phyloP scores from a whole-genome alignment of 2,888 invertebrate genomes.

The Glyphotaelius pellucidus region DNA sequence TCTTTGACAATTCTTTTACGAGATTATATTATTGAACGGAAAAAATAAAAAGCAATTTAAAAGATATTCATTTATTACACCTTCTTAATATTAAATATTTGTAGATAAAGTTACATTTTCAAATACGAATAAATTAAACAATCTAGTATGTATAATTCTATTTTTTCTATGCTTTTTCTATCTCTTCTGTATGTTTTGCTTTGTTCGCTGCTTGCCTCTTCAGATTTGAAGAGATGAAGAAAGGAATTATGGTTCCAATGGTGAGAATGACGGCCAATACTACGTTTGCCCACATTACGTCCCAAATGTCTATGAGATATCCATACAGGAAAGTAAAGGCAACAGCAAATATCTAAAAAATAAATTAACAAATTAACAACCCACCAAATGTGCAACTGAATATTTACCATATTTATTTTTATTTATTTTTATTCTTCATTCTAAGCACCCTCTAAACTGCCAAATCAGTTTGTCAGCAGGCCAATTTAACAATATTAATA shows the following conservation, averaged over 20 bases:
- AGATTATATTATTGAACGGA: too few species aligned
- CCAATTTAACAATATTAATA: too few species aligned
- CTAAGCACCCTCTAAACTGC: too few species aligned
- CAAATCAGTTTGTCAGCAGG: too few species aligned
- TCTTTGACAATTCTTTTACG: too few species aligned
- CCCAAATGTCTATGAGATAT: slow-evolving; percentile 80
- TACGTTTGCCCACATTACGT: slow-evolving; percentile 90
- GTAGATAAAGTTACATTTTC: neutral
- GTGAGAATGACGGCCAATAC: slow-evolving; percentile 85
- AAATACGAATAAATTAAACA: neutral
- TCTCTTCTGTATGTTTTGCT: slow-evolving; percentile 16
- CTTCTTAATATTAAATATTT: neutral
- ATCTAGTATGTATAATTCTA: neutral
- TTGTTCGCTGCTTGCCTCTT: slow-evolving; percentile 84
- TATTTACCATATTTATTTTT: too few species aligned
- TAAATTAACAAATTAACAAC: neutral
- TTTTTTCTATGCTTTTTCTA: neutral
- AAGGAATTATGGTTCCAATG: slow-evolving; percentile 88
- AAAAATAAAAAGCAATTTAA: too few species aligned
- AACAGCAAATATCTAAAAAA: slow-evolving; percentile 85
- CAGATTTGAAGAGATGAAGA: slow-evolving; percentile 87
- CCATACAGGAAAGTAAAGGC: slow-evolving; percentile 87
- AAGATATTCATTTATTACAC: neutral
- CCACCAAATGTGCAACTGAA: neutral
- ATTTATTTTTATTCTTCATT: too few species aligned